Conservation (phyloP, 2,888 invertebrate genomes). For the Ormyrus labotus region DNA sequence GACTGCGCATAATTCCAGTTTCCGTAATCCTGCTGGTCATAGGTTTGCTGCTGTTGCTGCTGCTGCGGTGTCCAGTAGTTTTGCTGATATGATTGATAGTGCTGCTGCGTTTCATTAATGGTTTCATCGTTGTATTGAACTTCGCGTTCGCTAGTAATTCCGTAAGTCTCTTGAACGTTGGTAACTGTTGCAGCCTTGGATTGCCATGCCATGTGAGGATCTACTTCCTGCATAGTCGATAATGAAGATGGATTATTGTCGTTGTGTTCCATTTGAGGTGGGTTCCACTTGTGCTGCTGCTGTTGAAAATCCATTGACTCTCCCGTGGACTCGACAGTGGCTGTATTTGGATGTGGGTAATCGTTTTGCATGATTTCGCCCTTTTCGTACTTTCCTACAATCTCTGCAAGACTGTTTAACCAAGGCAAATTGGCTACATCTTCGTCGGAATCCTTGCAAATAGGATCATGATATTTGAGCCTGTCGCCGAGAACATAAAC, state of each 20-base stretch:
- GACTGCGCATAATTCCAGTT: conserved; percentile 62
- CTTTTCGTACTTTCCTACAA: conserved; percentile 74
- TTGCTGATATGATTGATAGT: conserved; percentile 65
- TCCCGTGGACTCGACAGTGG: conserved; percentile 13
- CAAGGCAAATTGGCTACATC: conserved; percentile 79
- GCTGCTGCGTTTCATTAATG: conserved; percentile 62
- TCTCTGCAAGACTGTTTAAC: conserved; percentile 77
- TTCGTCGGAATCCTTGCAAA: conserved; percentile 76
- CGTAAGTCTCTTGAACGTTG: conserved; percentile 65
- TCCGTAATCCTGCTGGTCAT: conserved; percentile 64
- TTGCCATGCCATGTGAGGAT: conserved; percentile 69
- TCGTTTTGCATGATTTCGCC: conserved; percentile 71
- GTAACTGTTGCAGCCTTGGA: conserved; percentile 62
- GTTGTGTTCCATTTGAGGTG: conserved; percentile 63
- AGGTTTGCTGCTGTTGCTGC: conserved; percentile 63
- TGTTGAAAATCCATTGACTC: conserved; percentile 33
- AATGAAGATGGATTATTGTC: conserved; percentile 62
- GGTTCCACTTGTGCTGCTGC: conserved; percentile 63
- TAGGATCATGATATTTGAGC: conserved; percentile 84
- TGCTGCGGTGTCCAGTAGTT: conserved; percentile 65
- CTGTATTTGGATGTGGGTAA: conserved; percentile 34
- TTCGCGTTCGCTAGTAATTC: conserved; percentile 57
- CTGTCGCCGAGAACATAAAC: conserved; percentile 78
- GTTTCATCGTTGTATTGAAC: conserved; percentile 61
- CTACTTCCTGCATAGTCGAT: conserved; percentile 64